Evolutionary conservation across 2,113 vertebrate genomes (phyloP).

Genomic region (Vombatus ursinus): DNA sequence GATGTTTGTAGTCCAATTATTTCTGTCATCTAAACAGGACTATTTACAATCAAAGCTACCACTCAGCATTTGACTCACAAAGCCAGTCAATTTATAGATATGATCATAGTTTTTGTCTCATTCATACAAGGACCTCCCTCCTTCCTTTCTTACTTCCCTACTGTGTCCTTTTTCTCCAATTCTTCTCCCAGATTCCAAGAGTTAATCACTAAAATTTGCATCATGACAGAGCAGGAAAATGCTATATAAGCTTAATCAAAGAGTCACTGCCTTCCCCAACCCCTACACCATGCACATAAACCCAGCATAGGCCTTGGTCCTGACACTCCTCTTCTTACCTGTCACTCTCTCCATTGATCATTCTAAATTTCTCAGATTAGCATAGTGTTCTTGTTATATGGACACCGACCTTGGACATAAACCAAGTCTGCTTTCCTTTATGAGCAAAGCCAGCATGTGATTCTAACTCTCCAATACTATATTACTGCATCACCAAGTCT

Average conservation of each 20-base stretch:
- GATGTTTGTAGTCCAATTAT: not conserved
- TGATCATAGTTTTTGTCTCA: not conserved
- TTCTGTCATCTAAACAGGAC: not conserved
- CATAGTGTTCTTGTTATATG: not conserved
- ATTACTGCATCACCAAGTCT: not conserved
- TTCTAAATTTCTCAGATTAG: constrained; percentile 11
- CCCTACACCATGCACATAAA: no score
- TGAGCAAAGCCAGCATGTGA: not conserved
- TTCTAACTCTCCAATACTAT: no score
- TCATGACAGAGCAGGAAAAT: not conserved
- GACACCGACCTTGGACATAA: not conserved
- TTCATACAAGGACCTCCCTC: not conserved
- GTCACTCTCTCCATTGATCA: not conserved
- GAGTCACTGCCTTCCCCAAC: not conserved
- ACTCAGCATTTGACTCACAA: not conserved
- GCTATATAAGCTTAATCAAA: constrained; percentile 19
- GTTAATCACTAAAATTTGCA: not conserved
- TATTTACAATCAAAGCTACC: not conserved
- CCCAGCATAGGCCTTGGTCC: accelerated
- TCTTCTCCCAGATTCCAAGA: constrained; percentile 14
- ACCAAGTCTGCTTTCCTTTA: not conserved
- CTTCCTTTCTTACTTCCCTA: not conserved
- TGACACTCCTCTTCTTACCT: not conserved
- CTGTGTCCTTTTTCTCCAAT: not conserved
- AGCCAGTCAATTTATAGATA: not conserved